Evolutionary conservation across 2,888 invertebrate genomes (phyloP).

Genomic region (Drosophila acutilabella): DNA sequence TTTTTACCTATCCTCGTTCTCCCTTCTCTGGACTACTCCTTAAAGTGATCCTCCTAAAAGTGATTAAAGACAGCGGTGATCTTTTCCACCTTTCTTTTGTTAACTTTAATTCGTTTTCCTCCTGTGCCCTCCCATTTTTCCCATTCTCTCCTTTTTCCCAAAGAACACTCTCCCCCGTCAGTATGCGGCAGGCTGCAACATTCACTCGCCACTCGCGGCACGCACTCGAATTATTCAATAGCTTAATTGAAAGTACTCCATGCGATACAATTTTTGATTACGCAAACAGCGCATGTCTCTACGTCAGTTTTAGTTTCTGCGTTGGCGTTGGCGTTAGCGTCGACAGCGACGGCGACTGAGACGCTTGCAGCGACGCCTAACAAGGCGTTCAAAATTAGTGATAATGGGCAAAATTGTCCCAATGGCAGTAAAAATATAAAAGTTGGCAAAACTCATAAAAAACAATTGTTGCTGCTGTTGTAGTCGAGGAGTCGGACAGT

Average conservation of each 20-base stretch:
- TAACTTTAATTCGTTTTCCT: not conserved
- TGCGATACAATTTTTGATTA: slow-evolving; percentile 76
- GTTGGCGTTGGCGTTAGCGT: slow-evolving; percentile 18
- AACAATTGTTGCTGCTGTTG: slow-evolving; percentile 11
- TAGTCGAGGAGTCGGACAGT: slow-evolving; percentile 32
- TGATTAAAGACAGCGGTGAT: too few species aligned
- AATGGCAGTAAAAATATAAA: slow-evolving; percentile 61
- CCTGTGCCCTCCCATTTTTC: not conserved
- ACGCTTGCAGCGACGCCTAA: slow-evolving; percentile 58
- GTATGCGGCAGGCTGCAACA: slow-evolving; percentile 44
- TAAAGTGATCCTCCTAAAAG: too few species aligned
- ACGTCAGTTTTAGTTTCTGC: slow-evolving; percentile 21
- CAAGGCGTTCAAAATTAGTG: slow-evolving; percentile 77
- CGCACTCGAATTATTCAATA: slow-evolving; percentile 76
- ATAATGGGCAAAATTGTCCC: slow-evolving; percentile 80
- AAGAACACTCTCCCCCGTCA: slow-evolving; percentile 27
- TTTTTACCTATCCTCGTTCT: too few species aligned
- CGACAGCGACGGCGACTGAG: slow-evolving; percentile 18
- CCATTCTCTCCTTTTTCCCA: not conserved
- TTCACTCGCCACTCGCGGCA: slow-evolving; percentile 61
- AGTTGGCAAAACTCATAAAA: slow-evolving; percentile 17
- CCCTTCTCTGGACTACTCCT: too few species aligned
- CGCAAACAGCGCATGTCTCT: slow-evolving; percentile 71
- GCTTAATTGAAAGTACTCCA: slow-evolving; percentile 80
- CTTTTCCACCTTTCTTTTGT: too few species aligned